A percentile compares a stretch with the other conserved stretches of the same genome.
These are phyloP conservation scores for Emmelina monodactyla DNA, from an alignment of 2,888 invertebrate genomes.

Conservation along the genomic window DNA sequence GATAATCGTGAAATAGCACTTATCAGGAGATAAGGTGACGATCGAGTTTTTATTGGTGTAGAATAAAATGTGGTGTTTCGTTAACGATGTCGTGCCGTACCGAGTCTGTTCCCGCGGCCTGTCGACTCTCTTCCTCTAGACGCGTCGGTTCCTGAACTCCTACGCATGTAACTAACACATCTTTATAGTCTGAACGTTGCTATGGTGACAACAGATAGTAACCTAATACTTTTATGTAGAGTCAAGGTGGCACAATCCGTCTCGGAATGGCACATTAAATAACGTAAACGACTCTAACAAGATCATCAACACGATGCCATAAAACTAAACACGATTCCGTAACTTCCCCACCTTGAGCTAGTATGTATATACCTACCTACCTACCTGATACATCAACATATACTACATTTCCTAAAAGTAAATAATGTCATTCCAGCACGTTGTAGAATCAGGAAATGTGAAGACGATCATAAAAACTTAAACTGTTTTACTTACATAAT, in stretches of 20 bases:
- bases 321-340: too few species aligned
- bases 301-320: too few species aligned
- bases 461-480: too few species aligned
- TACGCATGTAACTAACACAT: too few species aligned
- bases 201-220: not conserved
- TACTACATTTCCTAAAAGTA: too few species aligned
- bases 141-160: too few species aligned
- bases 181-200: not conserved
- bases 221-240: not conserved
- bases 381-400: too few species aligned
- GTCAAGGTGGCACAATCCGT: not conserved
- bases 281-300: not conserved
- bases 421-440: too few species aligned
- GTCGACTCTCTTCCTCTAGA: not conserved
- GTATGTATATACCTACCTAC: too few species aligned
- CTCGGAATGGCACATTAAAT: not conserved
- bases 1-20: not conserved
- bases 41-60: slow-evolving; percentile 1
- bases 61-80: slow-evolving; percentile 1
- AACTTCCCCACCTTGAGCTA: too few species aligned
- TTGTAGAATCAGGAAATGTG: too few species aligned
- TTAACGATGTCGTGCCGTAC: not conserved
- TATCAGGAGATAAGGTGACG: not conserved
- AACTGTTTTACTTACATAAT: too few species aligned
- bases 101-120: not conserved